A percentile compares a stretch with the other conserved stretches of the same genome.
phyloP scores from a whole-genome alignment of 30 jellyfish, hydroid and myxozoan genomes.

The Calvadosia cruxmelitensis region DNA sequence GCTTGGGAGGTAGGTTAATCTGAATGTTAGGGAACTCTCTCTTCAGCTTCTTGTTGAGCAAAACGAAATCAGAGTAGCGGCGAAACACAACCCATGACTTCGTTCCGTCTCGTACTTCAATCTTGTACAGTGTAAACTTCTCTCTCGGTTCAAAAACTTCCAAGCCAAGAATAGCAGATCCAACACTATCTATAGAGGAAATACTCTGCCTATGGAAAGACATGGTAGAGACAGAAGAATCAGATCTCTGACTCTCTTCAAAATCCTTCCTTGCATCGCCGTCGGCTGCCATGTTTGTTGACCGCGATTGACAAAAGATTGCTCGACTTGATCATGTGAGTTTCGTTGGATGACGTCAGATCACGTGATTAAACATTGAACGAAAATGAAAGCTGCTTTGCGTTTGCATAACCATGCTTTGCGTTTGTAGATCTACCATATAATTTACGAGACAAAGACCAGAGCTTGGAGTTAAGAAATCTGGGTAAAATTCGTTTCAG shows the following conservation, averaged over 20 bases:
- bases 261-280: not conserved
- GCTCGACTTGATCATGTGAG: too few relatives aligned
- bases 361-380: too few relatives aligned
- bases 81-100: conserved; percentile 68
- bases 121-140: conserved; percentile 57
- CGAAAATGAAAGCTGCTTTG: too few relatives aligned
- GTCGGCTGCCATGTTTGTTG: too few relatives aligned
- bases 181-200: conserved; percentile 16
- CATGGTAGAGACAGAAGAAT: not conserved
- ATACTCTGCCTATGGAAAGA: conserved; percentile 15
- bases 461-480: too few relatives aligned
- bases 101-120: conserved; percentile 47
- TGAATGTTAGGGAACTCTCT: conserved; percentile 44
- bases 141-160: conserved; percentile 73
- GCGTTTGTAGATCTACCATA: too few relatives aligned
- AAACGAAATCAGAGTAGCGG: conserved; percentile 77
- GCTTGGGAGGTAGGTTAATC: conserved; percentile 72
- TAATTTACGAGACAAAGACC: too few relatives aligned
- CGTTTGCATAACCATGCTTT: too few relatives aligned
- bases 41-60: conserved; percentile 40
- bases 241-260: conserved; percentile 1
- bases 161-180: conserved; percentile 42
- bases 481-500: too few relatives aligned
- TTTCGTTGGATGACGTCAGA: too few relatives aligned
- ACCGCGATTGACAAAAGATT: too few relatives aligned